Percentiles rank a stretch among this genome's conserved stretches.
Conservation (phyloP, 2,113 vertebrate genomes). For the Piaya cayana region DNA sequence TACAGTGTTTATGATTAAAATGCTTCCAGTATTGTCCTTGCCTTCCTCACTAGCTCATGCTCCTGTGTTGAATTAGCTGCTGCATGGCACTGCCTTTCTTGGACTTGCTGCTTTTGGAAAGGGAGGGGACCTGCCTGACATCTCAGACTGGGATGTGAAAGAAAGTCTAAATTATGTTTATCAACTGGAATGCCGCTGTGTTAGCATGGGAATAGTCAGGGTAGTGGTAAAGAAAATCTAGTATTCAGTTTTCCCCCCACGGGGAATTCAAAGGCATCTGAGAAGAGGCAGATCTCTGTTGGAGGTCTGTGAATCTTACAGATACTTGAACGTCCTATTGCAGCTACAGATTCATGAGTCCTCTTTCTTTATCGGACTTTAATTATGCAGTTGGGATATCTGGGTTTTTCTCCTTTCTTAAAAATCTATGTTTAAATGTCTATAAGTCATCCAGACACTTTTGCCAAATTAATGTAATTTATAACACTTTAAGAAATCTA, state of each 20-base stretch:
- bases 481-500: neutral
- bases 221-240: neutral
- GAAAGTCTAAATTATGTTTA: neutral
- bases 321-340: neutral
- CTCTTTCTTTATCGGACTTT: neutral
- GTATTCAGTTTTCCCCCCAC: neutral
- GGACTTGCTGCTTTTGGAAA: neutral
- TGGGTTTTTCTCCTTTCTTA: neutral
- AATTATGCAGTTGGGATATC: neutral
- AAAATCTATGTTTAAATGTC: neutral
- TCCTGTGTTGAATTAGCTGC: neutral
- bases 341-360: neutral
- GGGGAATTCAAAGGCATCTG: neutral
- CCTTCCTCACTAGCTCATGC: neutral
- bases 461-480: neutral
- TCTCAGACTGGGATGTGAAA: too few relatives aligned
- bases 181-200: neutral
- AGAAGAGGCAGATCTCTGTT: fast-evolving
- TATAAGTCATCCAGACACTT: neutral
- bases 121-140: neutral
- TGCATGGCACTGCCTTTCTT: neutral
- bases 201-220: neutral
- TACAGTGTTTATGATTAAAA: neutral
- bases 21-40: neutral
- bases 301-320: neutral